Base-by-base conservation (phyloP, 2,888 invertebrate genomes). In the Blomia tropicalis region DNA sequence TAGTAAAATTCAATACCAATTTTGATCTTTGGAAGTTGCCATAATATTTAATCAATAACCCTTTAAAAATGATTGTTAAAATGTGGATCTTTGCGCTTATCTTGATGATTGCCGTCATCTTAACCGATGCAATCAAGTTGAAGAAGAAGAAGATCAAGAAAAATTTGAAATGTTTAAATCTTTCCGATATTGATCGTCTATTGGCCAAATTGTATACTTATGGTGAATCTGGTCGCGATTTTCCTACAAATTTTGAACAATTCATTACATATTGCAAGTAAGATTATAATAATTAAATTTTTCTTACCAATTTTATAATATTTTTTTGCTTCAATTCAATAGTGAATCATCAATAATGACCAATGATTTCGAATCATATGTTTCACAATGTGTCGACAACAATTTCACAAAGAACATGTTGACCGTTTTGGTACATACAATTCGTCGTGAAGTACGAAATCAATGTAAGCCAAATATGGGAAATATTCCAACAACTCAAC, bases 151-250 rank as follows among this genome's bases (percentile, higher is more conserved):
- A n/a, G n/a, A n/a, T n/a, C n/a, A 36, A 36, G 36, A 47, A 47
- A 47, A 19, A 7, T 7, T 25, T 47, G 23, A 47, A 47, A 47
- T 47, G 51, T 27, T 22, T 14, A 22, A 47, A 27, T 47, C 51
- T 25, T 11, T n/a, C n/a, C 23, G 51, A 47, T 11, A 47, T 47
- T 7, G 51, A 47, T 27, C 51, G 51, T 11, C 51, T 25, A n/a
- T 25, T 47, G 27, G 51, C 51, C 23, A 47, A 47, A n/a, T 27
- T 47, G 51, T 47, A 47, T n/a, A 47, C 51, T 14, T 47, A 47
- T n/a, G 51, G 51, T n/a, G 14, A 47, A 11, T 47, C 51, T 7
- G 51, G 51, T 22, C 51, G 51, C 14, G 7, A 7, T 11, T 47
- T 47, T 19, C 51, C 51, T 14, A n/a, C 7, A 27, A 47, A 7